phyloP scores from a whole-genome alignment of 2,888 invertebrate genomes.

The Phania funesta region DNA sequence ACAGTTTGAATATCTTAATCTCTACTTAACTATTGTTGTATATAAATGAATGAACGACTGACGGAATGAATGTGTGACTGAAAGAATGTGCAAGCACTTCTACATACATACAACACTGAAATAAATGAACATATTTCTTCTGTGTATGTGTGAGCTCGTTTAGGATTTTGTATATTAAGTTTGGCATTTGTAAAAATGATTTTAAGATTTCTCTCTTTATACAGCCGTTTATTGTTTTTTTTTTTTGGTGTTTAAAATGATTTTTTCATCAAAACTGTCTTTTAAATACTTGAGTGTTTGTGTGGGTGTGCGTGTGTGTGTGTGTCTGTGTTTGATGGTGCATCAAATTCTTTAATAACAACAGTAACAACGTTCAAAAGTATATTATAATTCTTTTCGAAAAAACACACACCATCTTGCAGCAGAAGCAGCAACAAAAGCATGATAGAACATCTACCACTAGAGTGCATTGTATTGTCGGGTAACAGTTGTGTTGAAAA shows the following conservation, averaged over 20 bases:
- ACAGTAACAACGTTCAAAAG: not conserved
- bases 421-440: constrained; percentile 4
- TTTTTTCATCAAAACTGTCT: constrained; percentile 47
- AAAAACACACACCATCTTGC: constrained; percentile 1
- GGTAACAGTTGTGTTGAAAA: constrained; percentile 58
- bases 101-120: too few species aligned
- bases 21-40: constrained; percentile 33
- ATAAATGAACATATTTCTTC: not conserved
- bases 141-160: not conserved
- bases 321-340: not conserved
- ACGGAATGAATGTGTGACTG: not conserved
- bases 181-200: constrained; percentile 46
- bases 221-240: constrained; percentile 14
- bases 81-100: not conserved
- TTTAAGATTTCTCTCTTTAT: too few species aligned
- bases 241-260: constrained; percentile 9
- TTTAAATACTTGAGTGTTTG: too few species aligned
- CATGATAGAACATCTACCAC: constrained; percentile 18
- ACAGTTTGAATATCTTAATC: constrained; percentile 64
- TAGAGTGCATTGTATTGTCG: constrained; percentile 50
- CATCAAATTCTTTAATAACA: constrained; percentile 1
- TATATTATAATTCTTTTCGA: constrained; percentile 13
- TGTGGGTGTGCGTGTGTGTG: not conserved
- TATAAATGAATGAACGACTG: constrained; percentile 7
- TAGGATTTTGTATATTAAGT: constrained; percentile 9